Evolutionary conservation across 2,888 invertebrate genomes (phyloP), one percentile per base, ranked within the genome.

Genomic region (Dicyrtoma fusca): DNA sequence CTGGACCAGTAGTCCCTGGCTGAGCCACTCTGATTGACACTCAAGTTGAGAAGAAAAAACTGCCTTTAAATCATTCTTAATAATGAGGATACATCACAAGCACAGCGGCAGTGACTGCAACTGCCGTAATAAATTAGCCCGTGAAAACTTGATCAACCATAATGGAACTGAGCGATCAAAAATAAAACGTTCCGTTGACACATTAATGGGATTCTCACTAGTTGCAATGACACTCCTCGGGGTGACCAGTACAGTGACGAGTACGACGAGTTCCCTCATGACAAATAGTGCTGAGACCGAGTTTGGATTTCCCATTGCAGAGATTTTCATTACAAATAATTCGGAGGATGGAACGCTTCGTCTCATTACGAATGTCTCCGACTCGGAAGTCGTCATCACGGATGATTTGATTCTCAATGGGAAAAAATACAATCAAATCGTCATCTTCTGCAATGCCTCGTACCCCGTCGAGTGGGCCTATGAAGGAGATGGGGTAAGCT

Each of bases 381-480:
- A 73, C 21, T 66, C 61, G 21, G 80, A 80, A 53, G 76, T 80
- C 14, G 59, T 76, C 10, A 76, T 80, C 21, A 63, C 71, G 5
- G 74, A 75, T n/a, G 70, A 75, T 11, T 68, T 76, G 72, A 68
- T 80, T 14, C 65, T 75, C 14, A 75, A 75, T 63, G 78, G 75
- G 19, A 74, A 74, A 1, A 61, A 73, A 10, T 80, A 76, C 64
- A 77, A 78, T 65, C 78, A 80, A 53, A 74, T 80, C 11, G 80
- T 80, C 21, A 69, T 80, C 0, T 74, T 77, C 11, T 80, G 80
- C 55, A 80, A 77, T 68, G 74, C 78, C 3, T 73, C 74, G 5
- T 78, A 76, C 51, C 77, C 80, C 1, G 74, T 80, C 17, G 77
- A 77, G 55, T 80, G 80, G 80, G 71, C 74, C 26, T 80, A 77